Evolutionary conservation across 2,888 invertebrate species (phyloP).

Genomic region (Diarsia dahlii): DNA sequence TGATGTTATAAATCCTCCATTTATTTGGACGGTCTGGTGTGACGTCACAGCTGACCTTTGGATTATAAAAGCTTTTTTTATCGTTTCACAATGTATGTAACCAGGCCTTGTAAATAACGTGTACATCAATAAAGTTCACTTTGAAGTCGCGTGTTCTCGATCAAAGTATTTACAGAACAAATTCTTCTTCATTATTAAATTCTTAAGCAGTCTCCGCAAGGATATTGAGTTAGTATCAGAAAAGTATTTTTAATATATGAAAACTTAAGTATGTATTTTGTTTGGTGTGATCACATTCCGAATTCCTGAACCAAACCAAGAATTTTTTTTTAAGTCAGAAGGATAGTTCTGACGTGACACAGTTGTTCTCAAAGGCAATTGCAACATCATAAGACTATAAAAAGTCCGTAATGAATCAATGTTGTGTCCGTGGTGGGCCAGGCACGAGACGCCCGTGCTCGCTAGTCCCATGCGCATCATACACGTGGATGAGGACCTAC

Average conservation of each 20-base stretch:
- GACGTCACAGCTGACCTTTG: slow-evolving; percentile 12
- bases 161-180: slow-evolving; percentile 33
- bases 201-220: slow-evolving; percentile 26
- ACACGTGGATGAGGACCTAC: slow-evolving; percentile 95
- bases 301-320: slow-evolving; percentile 39
- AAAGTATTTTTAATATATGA: slow-evolving; percentile 38
- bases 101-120: slow-evolving; percentile 37
- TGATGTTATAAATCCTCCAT: slow-evolving; percentile 24
- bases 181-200: slow-evolving; percentile 59
- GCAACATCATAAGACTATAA: slow-evolving; percentile 71
- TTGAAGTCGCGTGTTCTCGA: slow-evolving; percentile 32
- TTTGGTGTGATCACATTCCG: slow-evolving; percentile 49
- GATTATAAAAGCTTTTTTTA: slow-evolving; percentile 28
- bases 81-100: slow-evolving; percentile 30
- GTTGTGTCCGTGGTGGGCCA: slow-evolving; percentile 89
- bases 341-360: slow-evolving; percentile 27
- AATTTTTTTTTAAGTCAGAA: slow-evolving; percentile 30
- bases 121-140: slow-evolving; percentile 37
- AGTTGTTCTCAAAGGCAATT: slow-evolving; percentile 68
- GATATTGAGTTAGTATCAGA: slow-evolving; percentile 41
- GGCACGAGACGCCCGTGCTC: slow-evolving; percentile 97
- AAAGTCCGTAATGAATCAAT: slow-evolving; percentile 71
- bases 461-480: slow-evolving; percentile 95
- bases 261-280: slow-evolving; percentile 42
- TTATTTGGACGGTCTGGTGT: slow-evolving; percentile 16